phyloP scores from a whole-genome alignment of 2,113 vertebrate genomes.

The Nannobrachium achirus region DNA sequence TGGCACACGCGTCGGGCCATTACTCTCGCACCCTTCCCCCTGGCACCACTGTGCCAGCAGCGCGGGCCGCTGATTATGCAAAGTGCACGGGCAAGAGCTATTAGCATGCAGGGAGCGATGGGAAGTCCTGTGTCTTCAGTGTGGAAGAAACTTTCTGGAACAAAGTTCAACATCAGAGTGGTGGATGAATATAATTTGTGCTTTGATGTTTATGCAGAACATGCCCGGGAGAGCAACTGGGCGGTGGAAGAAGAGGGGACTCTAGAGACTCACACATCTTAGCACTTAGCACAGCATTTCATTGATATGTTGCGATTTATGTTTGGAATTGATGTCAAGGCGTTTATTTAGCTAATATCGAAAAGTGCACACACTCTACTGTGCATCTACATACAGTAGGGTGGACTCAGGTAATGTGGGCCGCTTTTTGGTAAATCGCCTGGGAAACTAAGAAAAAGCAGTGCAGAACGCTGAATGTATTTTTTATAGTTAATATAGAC shows the following conservation, averaged over 20 bases:
- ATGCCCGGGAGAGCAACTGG: slow-evolving; percentile 57
- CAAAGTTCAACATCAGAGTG: slow-evolving; percentile 67
- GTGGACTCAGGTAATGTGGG: too few species aligned
- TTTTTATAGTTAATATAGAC: too few species aligned
- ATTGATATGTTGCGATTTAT: slow-evolving; percentile 32
- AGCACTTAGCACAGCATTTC: slow-evolving; percentile 44
- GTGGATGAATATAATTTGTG: slow-evolving; percentile 56
- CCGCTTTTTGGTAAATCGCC: too few species aligned
- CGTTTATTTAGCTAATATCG: neutral
- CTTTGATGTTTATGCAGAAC: slow-evolving; percentile 68
- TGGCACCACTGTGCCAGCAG: slow-evolving; percentile 34
- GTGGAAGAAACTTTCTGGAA: slow-evolving; percentile 58
- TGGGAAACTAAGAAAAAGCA: too few species aligned
- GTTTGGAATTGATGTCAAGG: slow-evolving; percentile 14
- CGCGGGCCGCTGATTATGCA: slow-evolving; percentile 59
- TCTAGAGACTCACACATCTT: slow-evolving; percentile 43
- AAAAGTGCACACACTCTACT: neutral
- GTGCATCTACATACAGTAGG: neutral
- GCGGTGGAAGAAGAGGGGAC: slow-evolving; percentile 43
- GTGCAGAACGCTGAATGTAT: too few species aligned
- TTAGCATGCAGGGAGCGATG: slow-evolving; percentile 48
- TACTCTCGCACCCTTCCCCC: slow-evolving; percentile 6
- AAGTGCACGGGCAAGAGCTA: slow-evolving; percentile 39
- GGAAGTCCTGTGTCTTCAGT: slow-evolving; percentile 48
- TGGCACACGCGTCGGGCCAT: neutral